Evolutionary conservation across 1,140 invertebrate genomes (phyloP).

Genomic region (Limonius californicus): DNA sequence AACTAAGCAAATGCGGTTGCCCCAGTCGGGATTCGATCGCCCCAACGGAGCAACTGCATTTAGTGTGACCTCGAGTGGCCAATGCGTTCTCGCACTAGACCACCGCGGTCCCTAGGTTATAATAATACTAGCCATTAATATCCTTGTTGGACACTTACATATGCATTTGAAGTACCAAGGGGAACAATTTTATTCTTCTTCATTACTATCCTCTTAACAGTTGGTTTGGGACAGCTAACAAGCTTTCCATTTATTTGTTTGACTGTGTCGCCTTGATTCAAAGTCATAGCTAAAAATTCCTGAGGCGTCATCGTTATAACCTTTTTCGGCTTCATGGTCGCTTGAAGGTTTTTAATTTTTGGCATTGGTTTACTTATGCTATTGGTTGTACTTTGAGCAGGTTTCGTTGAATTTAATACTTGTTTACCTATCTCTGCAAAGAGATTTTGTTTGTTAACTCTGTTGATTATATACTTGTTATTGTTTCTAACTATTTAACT

Average conservation of each 20-base stretch:
- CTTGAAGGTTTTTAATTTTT: conserved; percentile 43
- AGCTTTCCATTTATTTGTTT: conserved; percentile 30
- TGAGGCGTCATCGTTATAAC: conserved; percentile 43
- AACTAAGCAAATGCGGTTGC: too few species aligned
- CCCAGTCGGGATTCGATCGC: too few species aligned
- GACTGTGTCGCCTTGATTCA: conserved; percentile 21
- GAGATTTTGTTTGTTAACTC: too few species aligned
- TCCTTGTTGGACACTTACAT: conserved; percentile 34
- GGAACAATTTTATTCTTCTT: conserved; percentile 47
- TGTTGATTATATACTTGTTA: conserved; percentile 14
- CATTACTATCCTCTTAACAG: conserved; percentile 45
- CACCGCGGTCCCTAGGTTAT: too few species aligned
- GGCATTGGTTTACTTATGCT: conserved; percentile 30
- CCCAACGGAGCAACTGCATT: too few species aligned
- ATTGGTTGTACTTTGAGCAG: conserved; percentile 37
- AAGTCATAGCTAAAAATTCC: conserved; percentile 42
- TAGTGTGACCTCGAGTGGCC: too few species aligned
- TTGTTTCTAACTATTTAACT: conserved; percentile 9
- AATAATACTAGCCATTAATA: too few species aligned
- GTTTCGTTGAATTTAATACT: conserved; percentile 61
- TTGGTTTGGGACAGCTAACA: conserved; percentile 20
- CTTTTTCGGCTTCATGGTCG: conserved; percentile 43
- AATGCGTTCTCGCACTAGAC: too few species aligned
- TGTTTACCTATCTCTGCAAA: conserved; percentile 69
- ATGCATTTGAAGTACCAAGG: conserved; percentile 24